These are phyloP conservation scores for Diuraphis noxia DNA, from an alignment of 1,140 invertebrate genomes.

Conservation along the genomic window DNA sequence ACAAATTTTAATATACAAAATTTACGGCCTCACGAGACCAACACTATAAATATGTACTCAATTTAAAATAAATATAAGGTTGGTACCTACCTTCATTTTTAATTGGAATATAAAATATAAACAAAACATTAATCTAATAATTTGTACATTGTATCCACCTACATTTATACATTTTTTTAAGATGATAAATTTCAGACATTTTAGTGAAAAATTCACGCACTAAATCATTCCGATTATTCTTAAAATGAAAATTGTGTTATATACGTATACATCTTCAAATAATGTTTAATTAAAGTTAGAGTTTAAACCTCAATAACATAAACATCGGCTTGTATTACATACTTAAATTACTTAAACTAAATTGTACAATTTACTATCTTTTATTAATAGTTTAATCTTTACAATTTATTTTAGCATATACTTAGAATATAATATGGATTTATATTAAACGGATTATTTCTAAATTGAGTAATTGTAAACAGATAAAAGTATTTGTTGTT, in stretches of 20 bases:
- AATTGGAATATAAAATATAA: background rate
- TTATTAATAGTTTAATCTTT: background rate
- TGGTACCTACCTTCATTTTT: background rate
- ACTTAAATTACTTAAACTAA: no score
- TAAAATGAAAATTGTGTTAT: background rate
- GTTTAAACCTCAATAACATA: no score
- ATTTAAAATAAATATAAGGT: background rate
- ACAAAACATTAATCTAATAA: background rate
- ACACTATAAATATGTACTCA: background rate
- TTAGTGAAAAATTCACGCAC: background rate
- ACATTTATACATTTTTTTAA: background rate
- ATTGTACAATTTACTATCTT: no score
- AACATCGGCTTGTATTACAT: no score
- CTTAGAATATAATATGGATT: no score
- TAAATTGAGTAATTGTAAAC: no score
- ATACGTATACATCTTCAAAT: background rate
- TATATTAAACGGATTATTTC: no score
- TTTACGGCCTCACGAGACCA: no score
- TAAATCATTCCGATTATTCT: background rate
- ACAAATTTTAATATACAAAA: background rate
- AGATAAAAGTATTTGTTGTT: background rate
- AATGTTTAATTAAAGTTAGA: no score
- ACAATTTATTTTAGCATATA: no score
- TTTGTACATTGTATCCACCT: background rate
- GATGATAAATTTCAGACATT: background rate